These are phyloP conservation scores for Paramacrobiotus metropolitanus DNA, from an alignment of 1,140 invertebrate genomes.

Conservation along the genomic window DNA sequence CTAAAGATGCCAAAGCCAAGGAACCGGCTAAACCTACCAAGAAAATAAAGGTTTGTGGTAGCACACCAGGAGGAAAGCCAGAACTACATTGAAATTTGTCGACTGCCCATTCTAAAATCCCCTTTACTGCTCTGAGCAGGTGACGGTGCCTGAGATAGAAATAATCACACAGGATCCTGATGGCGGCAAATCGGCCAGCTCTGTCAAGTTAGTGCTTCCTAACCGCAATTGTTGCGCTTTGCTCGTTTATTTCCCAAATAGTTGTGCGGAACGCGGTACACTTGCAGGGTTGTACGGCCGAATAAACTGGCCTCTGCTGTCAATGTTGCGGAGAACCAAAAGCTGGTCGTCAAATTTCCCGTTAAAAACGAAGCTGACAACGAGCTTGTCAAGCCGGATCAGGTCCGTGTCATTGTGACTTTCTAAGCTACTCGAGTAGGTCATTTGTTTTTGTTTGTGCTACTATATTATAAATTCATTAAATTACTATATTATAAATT, in stretches of 20 bases:
- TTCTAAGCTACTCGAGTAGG: no score
- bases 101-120: no score
- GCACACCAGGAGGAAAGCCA: no score
- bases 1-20: neutral
- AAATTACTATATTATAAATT: neutral
- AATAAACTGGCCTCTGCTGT: neutral
- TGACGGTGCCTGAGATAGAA: neutral
- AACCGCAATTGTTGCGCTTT: neutral
- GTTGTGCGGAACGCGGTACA: neutral
- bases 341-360: slow-evolving; percentile 2
- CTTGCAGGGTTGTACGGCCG: neutral
- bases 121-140: neutral
- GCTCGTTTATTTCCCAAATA: neutral
- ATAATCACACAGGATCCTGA: neutral
- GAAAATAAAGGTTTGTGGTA: neutral
- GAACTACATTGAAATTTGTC: no score
- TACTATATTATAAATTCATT: no score
- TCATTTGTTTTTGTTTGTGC: no score
- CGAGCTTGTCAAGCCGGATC: neutral
- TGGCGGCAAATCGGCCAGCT: neutral
- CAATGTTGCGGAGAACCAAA: neutral
- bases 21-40: neutral
- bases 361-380: neutral
- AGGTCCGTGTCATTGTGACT: neutral
- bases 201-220: neutral